These are phyloP conservation scores for Liopterus haemorrhoidalis DNA, from an alignment of 2,888 invertebrate genomes.

Conservation along the genomic window DNA sequence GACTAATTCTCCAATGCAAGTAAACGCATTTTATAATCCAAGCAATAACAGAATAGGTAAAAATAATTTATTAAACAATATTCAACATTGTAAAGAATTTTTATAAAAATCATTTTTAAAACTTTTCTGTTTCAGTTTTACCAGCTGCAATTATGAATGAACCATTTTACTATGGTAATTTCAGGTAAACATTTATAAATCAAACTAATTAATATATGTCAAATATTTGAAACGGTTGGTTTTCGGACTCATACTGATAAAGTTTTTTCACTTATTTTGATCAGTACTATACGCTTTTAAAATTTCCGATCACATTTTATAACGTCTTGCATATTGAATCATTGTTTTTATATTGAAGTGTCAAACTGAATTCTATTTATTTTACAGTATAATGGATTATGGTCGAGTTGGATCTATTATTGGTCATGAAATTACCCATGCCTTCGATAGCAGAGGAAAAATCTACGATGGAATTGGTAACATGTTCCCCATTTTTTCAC, in stretches of 20 bases:
- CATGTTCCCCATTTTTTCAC: constrained; percentile 32
- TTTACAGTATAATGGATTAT: constrained; percentile 48
- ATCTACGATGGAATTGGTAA: constrained; percentile 55
- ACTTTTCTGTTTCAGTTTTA: constrained; percentile 42
- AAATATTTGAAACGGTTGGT: too few relatives aligned
- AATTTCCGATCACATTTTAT: too few relatives aligned
- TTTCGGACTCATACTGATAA: too few relatives aligned
- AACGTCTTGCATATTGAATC: too few relatives aligned
- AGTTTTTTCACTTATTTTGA: constrained; percentile 31
- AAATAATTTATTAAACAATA: constrained; percentile 31
- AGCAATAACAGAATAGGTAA: constrained; percentile 48
- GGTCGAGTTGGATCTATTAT: constrained; percentile 53
- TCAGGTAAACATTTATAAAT: constrained; percentile 21
- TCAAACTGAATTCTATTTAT: too few relatives aligned
- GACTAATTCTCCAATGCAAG: constrained; percentile 48
- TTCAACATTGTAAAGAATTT: too few relatives aligned
- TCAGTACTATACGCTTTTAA: too few relatives aligned
- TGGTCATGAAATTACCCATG: constrained; percentile 55
- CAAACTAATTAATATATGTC: neutral
- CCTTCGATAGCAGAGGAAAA: constrained; percentile 42
- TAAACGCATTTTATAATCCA: constrained; percentile 61
- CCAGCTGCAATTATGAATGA: constrained; percentile 53
- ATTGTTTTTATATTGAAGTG: too few relatives aligned
- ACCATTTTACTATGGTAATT: constrained; percentile 48
- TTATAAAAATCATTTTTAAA: constrained; percentile 11